Conservation (phyloP, 2,888 invertebrate genomes). For the Beris morrisii region DNA sequence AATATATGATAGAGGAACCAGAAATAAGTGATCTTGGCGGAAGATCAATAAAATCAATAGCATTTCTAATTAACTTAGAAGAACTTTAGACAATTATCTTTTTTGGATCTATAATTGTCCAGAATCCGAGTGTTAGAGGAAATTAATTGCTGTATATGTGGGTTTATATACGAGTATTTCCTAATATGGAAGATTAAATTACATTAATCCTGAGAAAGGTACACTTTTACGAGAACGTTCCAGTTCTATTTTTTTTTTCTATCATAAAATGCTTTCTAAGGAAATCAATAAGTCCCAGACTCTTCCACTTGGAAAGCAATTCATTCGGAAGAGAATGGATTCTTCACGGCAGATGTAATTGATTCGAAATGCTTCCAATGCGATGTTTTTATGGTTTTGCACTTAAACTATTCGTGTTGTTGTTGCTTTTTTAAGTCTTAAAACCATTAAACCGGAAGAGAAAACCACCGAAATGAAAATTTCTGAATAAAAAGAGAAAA, state of each 20-base stretch:
- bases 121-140: too few relatives aligned
- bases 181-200: too few relatives aligned
- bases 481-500: background rate
- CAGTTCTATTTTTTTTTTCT: background rate
- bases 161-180: too few relatives aligned
- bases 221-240: too few relatives aligned
- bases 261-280: constrained; percentile 6
- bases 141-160: too few relatives aligned
- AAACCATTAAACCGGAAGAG: constrained; percentile 15
- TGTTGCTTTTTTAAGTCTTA: background rate
- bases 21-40: too few relatives aligned
- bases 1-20: too few relatives aligned
- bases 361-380: constrained; percentile 10
- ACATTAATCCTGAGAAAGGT: too few relatives aligned
- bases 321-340: constrained; percentile 19
- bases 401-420: background rate
- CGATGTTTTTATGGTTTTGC: constrained; percentile 14
- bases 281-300: constrained; percentile 24
- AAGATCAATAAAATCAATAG: too few relatives aligned
- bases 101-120: too few relatives aligned
- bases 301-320: constrained; percentile 21
- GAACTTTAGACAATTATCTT: too few relatives aligned
- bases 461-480: background rate
- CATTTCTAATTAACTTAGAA: too few relatives aligned
- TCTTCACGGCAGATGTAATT: constrained; percentile 15